Evolutionary conservation across 1,140 invertebrate genomes (phyloP), one percentile per base, ranked within the genome.

Genomic region (Nymphalis io): DNA sequence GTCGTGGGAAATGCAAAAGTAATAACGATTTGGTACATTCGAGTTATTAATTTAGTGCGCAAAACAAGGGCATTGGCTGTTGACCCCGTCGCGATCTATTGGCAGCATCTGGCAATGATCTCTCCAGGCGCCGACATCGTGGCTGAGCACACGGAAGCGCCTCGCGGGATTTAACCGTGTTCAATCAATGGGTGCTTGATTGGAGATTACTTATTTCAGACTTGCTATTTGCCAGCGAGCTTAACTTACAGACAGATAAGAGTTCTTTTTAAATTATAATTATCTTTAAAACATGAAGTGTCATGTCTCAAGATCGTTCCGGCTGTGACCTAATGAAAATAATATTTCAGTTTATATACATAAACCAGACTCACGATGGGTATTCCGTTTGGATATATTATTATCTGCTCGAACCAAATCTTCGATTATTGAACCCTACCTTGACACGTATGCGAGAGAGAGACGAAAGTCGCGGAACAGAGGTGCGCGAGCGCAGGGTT

Each of bases 341-440:
- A 72, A 76, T 80, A 44, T 44, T 78, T 42, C 11, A 39, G 73
- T 83, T 84, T 80, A 81, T 78, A 83, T n/a, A n/a, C n/a, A n/a
- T 77, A 81, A 81, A 83, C 70, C 83, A 85, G 80, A 85, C 71
- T 46, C 74, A 71, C 60, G 73, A 80, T 70, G 82, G 73, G 72
- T 84, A 79, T 85, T 81, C 81, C 76, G 73, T 78, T 80, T 73
- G 74, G 64, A 77, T 84, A 79, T 83, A 78, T 87, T 85, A 83
- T 74, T 87, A 84, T 88, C 74, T 64, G 76, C 77, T 75, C 76
- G 84, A 72, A 85, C 83, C 74, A 81, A 85, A 89, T 88, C 83
- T 83, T 89, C 88, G 88, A 89, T 87, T 90, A 75, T 90, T 89
- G 89, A 91, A 91, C 87, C 85, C 87, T 88, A 91, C 89, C 89